Evolutionary conservation across 2,888 invertebrate genomes (phyloP), one percentile per base, ranked within the genome.

Genomic region (Mythimna pallens): DNA sequence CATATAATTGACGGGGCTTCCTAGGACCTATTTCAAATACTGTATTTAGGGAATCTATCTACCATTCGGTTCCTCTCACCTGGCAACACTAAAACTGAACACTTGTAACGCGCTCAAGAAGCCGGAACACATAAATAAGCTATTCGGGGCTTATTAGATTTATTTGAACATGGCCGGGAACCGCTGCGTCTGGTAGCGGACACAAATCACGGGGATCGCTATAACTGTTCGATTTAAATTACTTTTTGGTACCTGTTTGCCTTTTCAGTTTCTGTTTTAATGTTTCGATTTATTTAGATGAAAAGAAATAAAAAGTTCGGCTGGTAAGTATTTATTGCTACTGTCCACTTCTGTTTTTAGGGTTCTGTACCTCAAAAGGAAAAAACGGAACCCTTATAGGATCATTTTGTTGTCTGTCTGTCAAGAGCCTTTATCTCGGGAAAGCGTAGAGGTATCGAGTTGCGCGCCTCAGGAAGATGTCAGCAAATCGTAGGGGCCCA

Each of bases 71-170:
- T 2, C 12, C 5, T 2, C 7, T 34, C 58, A 65, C 1, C 71
- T 76, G 66, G 84, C 70, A 84, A 86, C 80, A 73, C 75, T 47
- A 30, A 54, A 64, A 78, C 58, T 73, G 67, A 78, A 74, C 81
- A 84, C 82, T 84, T 77, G 79, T 75, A 78, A 72, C 66, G 65
- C 62, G 81, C 69, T 81, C 87, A 82, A 72, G 73, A 80, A 74
- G 64, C 75, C 76, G 81, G 77, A 69, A 68, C 72, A 73, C 73
- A 86, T 87, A 87, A 87, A 87, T 85, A 82, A 79, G 76, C 71
- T 62, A 64, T 66, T 65, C 68, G 67, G 43, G 76, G 65, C 67
- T 84, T 81, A 85, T 87, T 76, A 76, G 87, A 85, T 85, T 86
- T 86, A 86, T 86, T 73, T 65, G 78, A 73, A 79, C 69, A 59